These are phyloP conservation scores for Myotis lucifugus DNA, from an alignment of 2,113 vertebrate genomes.

Conservation along the genomic window DNA sequence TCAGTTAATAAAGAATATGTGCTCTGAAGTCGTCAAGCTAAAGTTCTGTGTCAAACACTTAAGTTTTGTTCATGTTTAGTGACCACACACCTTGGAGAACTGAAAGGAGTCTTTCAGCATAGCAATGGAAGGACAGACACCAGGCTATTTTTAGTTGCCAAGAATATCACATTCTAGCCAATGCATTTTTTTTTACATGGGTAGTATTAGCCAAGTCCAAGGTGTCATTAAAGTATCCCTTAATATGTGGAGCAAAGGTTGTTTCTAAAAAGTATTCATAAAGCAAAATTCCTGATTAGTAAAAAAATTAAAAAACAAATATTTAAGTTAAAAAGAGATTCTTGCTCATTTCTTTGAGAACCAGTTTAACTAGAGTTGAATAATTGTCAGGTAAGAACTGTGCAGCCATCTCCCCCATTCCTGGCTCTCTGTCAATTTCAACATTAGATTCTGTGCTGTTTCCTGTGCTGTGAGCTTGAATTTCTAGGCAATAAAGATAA, in stretches of 20 bases:
- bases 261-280: conserved; percentile 25
- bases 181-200: conserved; percentile 35
- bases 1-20: not conserved
- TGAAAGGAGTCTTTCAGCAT: conserved; percentile 49
- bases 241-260: conserved; percentile 26
- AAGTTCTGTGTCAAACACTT: conserved; percentile 11
- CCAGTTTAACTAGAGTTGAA: not conserved
- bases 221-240: conserved; percentile 27
- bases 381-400: not conserved
- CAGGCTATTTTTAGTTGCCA: conserved; percentile 54
- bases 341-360: not conserved
- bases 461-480: conserved; percentile 29
- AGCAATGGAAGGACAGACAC: conserved; percentile 18
- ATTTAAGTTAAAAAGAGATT: not conserved
- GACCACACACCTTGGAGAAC: conserved; percentile 57
- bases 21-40: conserved; percentile 27
- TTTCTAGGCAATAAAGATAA: conserved; percentile 57
- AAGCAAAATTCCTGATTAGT: conserved; percentile 23
- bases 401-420: not conserved
- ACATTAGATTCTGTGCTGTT: not conserved
- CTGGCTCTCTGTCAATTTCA: not conserved
- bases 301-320: not conserved
- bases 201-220: not conserved
- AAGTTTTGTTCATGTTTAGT: conserved; percentile 39
- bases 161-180: conserved; percentile 55